Base-by-base conservation (phyloP, 2,797 vertebrate genomes). In the Staurois parvus region DNA sequence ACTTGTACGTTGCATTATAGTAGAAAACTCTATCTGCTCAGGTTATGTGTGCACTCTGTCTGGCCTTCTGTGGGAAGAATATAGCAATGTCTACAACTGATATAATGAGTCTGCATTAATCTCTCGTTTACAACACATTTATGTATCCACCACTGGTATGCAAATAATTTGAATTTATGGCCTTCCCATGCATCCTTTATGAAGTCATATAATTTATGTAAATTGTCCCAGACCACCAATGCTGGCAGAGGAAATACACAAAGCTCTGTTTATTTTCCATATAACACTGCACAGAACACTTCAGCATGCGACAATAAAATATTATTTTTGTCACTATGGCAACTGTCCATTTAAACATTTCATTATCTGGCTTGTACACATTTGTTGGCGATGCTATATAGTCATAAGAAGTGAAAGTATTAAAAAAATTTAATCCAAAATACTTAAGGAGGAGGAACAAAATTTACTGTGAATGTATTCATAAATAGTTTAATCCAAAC, bases 151-250 rank as follows among this genome's bases (percentile, higher is more conserved):
- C 68, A 19, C 21, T 66, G 9, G 5, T 48, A 79, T 84, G 76
- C 52, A 73, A 72, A 79, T 72, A 30, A 42, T 66, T 26, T 66
- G 28, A 32, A 79, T 79, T 62, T 79, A 79, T 34, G 45, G 28
- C 34, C 40, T 48, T 73, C 17, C 67, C 72, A 73, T 64, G 59
- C 29, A 19, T 64, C 59, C 45, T 77, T 84, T 72, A 84, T 69
- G 81, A 69, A 64, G 72, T 76, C 29, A 69, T 72, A 74, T 80
- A 67, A 79, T 66, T 79, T 80, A 85, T 85, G 76, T 64, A 74
- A 74, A 80, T 85, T 74, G 72, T 74, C 30, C 24, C 62, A 37
- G 77, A 75, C 84, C 76, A 85, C 76, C 74, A 40, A 79, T 30
- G 56, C 37, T 64, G 76, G 69, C 30, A 67, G 62, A 64, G 28